Evolutionary conservation across 2,888 invertebrate species (phyloP).

Genomic region (Lampropteryx suffumata): DNA sequence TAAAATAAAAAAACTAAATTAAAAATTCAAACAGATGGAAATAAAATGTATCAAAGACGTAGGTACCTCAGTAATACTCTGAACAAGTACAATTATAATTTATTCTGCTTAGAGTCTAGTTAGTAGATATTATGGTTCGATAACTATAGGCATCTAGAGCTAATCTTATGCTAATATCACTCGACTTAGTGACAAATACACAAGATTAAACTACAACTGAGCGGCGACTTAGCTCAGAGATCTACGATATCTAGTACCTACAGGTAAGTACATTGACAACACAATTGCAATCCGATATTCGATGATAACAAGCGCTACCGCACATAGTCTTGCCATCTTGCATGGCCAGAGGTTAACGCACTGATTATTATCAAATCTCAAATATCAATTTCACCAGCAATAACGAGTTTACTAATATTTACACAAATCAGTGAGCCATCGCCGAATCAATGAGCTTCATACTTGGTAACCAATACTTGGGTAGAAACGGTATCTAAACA

Average conservation of each 20-base stretch:
- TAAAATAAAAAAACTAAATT: no score
- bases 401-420: not conserved
- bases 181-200: constrained; percentile 1
- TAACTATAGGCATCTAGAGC: not conserved
- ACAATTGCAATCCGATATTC: not conserved
- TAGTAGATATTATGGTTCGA: no score
- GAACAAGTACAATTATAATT: no score
- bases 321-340: not conserved
- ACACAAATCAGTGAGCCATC: not conserved
- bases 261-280: no score
- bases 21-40: no score
- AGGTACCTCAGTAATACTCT: no score
- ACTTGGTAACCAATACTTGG: no score
- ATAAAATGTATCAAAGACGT: no score
- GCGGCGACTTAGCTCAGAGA: constrained; percentile 2
- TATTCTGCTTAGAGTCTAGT: no score
- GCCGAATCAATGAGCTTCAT: not conserved
- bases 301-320: not conserved
- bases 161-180: constrained; percentile 4
- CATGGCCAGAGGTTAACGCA: no score
- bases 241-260: no score
- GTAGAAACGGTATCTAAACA: not conserved
- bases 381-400: not conserved
- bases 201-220: constrained; percentile 6
- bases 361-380: no score